Conservation (phyloP, 2,888 invertebrate genomes). For the Crocallis elinguaria region DNA sequence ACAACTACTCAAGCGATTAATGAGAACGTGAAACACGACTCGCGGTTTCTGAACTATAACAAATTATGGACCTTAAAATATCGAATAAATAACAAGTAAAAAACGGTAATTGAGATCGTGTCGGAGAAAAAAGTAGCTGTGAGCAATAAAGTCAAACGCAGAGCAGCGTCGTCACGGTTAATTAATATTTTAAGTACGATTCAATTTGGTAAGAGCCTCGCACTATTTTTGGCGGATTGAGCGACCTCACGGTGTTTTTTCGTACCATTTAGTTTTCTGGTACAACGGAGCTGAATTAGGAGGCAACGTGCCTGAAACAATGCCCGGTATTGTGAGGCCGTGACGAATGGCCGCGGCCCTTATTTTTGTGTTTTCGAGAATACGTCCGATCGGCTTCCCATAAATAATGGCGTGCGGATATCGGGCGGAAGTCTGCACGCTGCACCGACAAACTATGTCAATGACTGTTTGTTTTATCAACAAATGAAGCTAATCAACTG, state of each 20-base stretch:
- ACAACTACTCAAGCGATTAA: constrained; percentile 80
- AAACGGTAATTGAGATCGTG: constrained; percentile 70
- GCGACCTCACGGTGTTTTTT: constrained; percentile 57
- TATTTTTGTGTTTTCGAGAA: constrained; percentile 80
- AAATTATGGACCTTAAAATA: constrained; percentile 76
- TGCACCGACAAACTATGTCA: constrained; percentile 67
- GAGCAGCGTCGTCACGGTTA: constrained; percentile 60
- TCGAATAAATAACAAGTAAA: constrained; percentile 66
- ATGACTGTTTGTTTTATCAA: constrained; percentile 66
- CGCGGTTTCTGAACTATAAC: constrained; percentile 67
- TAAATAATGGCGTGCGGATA: constrained; percentile 77
- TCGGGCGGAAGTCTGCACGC: constrained; percentile 75
- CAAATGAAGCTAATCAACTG: constrained; percentile 60
- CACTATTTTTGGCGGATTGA: constrained; percentile 47
- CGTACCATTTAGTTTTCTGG: constrained; percentile 63
- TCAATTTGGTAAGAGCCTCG: constrained; percentile 65
- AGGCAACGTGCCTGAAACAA: constrained; percentile 72
- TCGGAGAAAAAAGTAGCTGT: constrained; percentile 63
- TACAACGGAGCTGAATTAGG: constrained; percentile 63
- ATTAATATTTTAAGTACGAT: constrained; percentile 77
- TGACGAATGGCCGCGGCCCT: constrained; percentile 74
- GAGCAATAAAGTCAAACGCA: constrained; percentile 62
- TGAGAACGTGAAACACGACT: constrained; percentile 79
- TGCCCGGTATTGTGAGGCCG: constrained; percentile 68
- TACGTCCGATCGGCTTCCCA: constrained; percentile 64